Percentiles rank a stretch among this genome's conserved stretches.
Evolutionary conservation across 2,888 invertebrate genomes (phyloP).

Genomic region (Callosobruchus maculatus): DNA sequence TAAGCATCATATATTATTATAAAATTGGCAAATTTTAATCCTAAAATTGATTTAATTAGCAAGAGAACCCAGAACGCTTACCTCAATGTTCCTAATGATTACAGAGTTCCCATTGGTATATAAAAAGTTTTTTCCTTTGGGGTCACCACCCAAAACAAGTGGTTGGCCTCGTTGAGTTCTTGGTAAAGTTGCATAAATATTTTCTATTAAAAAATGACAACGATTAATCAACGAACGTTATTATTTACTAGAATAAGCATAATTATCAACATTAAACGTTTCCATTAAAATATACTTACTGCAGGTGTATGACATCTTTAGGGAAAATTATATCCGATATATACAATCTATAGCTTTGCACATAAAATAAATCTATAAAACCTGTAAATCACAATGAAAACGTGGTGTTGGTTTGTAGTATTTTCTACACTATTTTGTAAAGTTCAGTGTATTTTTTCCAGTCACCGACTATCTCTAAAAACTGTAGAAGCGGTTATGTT

Average conservation of each 20-base stretch:
- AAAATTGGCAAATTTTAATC: conserved; percentile 5
- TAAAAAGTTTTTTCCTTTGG: conserved; percentile 94
- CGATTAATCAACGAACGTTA: background rate
- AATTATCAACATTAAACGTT: conserved; percentile 6
- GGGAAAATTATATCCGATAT: conserved; percentile 18
- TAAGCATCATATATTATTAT: too few relatives aligned
- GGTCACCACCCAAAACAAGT: conserved; percentile 91
- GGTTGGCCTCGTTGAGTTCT: conserved; percentile 93
- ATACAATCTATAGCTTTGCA: conserved; percentile 18
- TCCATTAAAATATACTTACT: conserved; percentile 32
- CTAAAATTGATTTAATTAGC: background rate
- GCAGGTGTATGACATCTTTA: conserved; percentile 40
- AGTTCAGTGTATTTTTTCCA: conserved; percentile 12
- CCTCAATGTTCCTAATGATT: conserved; percentile 93
- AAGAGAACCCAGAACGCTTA: conserved; percentile 44
- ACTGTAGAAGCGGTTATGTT: conserved; percentile 29
- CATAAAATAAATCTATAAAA: conserved; percentile 5
- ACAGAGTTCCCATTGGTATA: conserved; percentile 98
- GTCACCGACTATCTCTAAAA: conserved; percentile 4
- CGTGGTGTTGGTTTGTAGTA: conserved; percentile 14
- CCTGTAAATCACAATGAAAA: conserved; percentile 2
- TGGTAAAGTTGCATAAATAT: conserved; percentile 89
- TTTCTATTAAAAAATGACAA: conserved; percentile 55
- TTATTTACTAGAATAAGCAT: conserved; percentile 1
- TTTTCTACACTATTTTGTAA: conserved; percentile 22